Conservation (phyloP, 2,113 vertebrate genomes). For the Paradisaea rubra region DNA sequence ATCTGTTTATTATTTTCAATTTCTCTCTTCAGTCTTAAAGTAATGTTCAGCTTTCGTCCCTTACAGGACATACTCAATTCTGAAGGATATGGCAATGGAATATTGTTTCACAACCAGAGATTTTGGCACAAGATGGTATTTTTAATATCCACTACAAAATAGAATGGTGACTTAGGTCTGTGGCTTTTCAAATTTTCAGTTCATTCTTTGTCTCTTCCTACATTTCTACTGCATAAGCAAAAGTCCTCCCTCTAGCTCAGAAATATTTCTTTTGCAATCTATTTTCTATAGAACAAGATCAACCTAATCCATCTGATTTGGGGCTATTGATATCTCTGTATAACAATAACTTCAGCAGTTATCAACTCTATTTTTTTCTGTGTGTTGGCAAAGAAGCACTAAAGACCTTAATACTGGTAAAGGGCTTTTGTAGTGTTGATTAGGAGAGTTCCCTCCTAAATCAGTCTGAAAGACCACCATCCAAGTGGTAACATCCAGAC, state of each 20-base stretch:
- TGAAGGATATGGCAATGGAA: neutral
- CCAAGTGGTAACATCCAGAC: neutral
- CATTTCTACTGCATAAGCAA: neutral
- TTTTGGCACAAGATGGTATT: neutral
- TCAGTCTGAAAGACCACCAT: neutral
- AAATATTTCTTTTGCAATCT: neutral
- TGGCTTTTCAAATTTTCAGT: neutral
- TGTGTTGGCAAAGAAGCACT: neutral
- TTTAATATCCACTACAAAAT: neutral
- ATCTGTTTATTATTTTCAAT: neutral
- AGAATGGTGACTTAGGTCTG: neutral
- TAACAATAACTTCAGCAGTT: neutral
- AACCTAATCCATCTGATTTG: neutral
- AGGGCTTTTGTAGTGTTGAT: neutral
- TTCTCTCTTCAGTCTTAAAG: neutral
- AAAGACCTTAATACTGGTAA: neutral
- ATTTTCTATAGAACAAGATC: neutral
- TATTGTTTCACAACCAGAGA: neutral
- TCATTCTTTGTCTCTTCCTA: neutral
- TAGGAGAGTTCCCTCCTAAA: neutral
- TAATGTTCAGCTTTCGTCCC: neutral
- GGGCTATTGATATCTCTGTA: neutral
- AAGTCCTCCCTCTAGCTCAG: neutral
- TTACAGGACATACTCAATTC: neutral
- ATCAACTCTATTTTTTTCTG: neutral